Evolutionary conservation across 2,113 vertebrate genomes (phyloP).

Genomic region (Menura novaehollandiae): DNA sequence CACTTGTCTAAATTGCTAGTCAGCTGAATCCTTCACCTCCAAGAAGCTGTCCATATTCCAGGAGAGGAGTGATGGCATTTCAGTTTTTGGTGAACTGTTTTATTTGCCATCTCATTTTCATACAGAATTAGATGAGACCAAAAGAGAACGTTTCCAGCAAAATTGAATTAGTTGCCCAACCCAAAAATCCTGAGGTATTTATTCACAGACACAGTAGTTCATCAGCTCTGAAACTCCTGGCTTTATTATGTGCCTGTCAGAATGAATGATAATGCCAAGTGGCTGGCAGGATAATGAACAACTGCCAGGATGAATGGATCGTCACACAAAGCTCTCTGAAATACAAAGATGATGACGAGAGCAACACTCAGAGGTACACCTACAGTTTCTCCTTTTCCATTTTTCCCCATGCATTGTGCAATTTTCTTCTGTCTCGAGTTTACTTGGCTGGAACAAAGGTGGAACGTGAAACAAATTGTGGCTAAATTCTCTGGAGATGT

Average conservation of each 20-base stretch:
- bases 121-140: neutral
- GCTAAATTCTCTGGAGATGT: neutral
- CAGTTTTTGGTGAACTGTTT: neutral
- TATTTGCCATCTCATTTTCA: neutral
- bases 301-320: slow-evolving; percentile 48
- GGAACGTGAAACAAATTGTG: neutral
- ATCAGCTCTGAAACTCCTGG: slow-evolving; percentile 16
- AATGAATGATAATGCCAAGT: slow-evolving; percentile 52
- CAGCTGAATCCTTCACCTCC: neutral
- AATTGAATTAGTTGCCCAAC: neutral
- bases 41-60: neutral
- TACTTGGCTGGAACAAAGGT: neutral
- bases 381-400: neutral
- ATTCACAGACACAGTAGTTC: neutral
- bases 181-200: neutral
- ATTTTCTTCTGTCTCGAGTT: neutral
- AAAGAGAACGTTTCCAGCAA: neutral
- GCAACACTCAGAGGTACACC: slow-evolving; percentile 9
- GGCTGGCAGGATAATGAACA: slow-evolving; percentile 56
- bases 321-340: slow-evolving; percentile 21
- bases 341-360: slow-evolving; percentile 14
- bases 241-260: slow-evolving; percentile 52
- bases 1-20: neutral
- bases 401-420: neutral
- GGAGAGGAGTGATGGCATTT: neutral